Percentiles rank a stretch among this genome's conserved stretches.
Conservation (phyloP, 1,140 invertebrate genomes). For the Atta colombica region DNA sequence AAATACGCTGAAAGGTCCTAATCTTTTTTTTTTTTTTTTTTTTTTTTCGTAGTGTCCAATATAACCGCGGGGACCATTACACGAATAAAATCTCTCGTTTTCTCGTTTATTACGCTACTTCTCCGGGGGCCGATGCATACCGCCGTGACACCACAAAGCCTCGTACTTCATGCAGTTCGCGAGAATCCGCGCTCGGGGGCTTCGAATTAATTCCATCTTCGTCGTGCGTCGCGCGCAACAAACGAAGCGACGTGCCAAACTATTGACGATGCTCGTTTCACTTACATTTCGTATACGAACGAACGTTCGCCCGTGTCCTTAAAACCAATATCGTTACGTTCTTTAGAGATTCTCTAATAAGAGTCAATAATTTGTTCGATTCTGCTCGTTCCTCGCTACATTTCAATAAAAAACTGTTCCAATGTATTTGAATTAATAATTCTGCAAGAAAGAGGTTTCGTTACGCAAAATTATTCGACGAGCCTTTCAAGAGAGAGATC, state of each 20-base stretch:
- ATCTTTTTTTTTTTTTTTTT: conserved; percentile 16
- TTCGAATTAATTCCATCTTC: conserved; percentile 62
- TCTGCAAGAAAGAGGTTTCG: background rate
- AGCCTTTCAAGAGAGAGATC: background rate
- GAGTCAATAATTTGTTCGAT: background rate
- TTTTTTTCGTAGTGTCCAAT: conserved; percentile 8
- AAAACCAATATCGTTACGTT: conserved; percentile 4
- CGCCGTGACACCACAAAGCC: conserved; percentile 49
- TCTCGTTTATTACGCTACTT: conserved; percentile 27
- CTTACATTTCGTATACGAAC: conserved; percentile 31
- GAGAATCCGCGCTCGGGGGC: conserved; percentile 48
- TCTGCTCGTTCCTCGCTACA: background rate
- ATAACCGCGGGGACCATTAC: conserved; percentile 51
- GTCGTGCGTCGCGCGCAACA: conserved; percentile 45
- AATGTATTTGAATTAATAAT: background rate
- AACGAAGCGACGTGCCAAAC: conserved; percentile 43
- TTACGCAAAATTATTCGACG: background rate
- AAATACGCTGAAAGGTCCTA: conserved; percentile 33
- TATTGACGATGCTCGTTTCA: conserved; percentile 55
- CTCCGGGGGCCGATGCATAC: conserved; percentile 25
- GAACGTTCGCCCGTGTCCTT: background rate
- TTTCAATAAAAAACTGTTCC: background rate
- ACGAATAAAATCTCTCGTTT: conserved; percentile 59
- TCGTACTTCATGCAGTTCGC: conserved; percentile 54
- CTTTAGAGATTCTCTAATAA: conserved; percentile 6